Percentiles rank a stretch among this genome's conserved stretches.
These are phyloP conservation scores for Acipenser transmontanus DNA, from an alignment of 2,797 vertebrate species.

Conservation along the genomic window DNA sequence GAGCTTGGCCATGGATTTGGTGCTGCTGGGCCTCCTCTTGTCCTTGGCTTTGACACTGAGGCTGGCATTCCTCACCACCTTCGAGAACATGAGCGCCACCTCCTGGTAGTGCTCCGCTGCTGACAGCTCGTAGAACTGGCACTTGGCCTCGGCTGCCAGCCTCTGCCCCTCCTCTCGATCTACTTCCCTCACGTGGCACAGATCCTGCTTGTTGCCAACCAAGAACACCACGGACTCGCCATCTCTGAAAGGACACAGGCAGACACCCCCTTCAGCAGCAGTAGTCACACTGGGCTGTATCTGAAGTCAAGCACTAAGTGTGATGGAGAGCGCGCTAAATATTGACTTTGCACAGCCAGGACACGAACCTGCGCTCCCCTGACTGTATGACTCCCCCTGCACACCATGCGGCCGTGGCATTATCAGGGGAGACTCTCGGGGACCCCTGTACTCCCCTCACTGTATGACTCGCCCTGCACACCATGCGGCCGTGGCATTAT, in stretches of 20 bases:
- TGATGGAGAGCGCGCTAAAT: neutral
- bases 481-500: too few species aligned
- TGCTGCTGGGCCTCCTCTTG: constrained; percentile 69
- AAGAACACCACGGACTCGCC: constrained; percentile 59
- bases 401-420: too few species aligned
- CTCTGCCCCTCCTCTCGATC: constrained; percentile 70
- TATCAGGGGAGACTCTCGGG: too few species aligned
- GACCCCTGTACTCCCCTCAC: too few species aligned
- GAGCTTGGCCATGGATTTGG: constrained; percentile 78
- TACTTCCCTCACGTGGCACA: constrained; percentile 75
- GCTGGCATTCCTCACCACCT: constrained; percentile 58
- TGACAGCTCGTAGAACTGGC: constrained; percentile 79
- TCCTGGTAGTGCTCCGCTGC: constrained; percentile 78
- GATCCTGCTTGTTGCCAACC: constrained; percentile 83
- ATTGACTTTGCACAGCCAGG: too few species aligned
- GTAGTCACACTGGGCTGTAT: neutral
- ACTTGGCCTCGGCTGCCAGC: constrained; percentile 61
- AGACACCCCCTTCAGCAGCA: neutral
- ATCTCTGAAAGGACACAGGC: constrained; percentile 44
- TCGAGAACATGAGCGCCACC: constrained; percentile 70
- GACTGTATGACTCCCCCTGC: too few species aligned
- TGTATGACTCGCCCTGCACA: too few species aligned
- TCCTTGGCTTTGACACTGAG: constrained; percentile 62
- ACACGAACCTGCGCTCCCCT: too few species aligned
- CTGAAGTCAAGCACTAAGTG: neutral